Evolutionary conservation across 2,797 vertebrate genomes (phyloP).

Genomic region (Tarsius wallacei): DNA sequence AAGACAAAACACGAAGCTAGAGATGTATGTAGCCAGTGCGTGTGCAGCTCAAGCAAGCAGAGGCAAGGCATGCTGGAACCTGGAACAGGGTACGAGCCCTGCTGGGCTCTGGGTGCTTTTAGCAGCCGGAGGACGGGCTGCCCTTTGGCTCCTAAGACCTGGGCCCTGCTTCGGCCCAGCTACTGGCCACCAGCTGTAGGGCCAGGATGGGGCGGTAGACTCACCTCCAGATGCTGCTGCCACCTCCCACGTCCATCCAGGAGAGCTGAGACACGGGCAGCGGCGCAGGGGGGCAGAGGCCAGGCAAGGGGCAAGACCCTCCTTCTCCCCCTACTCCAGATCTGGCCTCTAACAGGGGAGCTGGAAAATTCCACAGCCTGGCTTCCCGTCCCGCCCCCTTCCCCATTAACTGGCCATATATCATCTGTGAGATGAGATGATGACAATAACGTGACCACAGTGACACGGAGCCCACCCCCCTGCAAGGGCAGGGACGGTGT

Average conservation of each 20-base stretch:
- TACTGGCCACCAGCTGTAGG: background rate
- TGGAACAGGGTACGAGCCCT: background rate
- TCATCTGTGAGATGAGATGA: constrained; percentile 34
- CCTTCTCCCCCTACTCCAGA: background rate
- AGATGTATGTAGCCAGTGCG: background rate
- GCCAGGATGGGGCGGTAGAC: background rate
- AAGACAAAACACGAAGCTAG: constrained; percentile 37
- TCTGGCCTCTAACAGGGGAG: background rate
- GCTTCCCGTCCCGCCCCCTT: background rate
- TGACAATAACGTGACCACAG: background rate
- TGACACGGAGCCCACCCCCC: background rate
- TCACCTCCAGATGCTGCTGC: background rate
- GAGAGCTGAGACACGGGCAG: background rate
- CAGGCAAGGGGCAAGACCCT: background rate
- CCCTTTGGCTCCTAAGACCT: background rate
- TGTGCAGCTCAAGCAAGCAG: constrained; percentile 82
- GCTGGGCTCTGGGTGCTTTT: background rate
- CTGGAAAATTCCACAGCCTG: constrained; percentile 4
- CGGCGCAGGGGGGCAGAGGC: background rate
- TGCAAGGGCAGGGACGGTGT: background rate
- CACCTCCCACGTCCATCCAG: background rate
- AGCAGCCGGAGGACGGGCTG: background rate
- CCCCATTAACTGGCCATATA: background rate
- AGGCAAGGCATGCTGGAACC: constrained; percentile 80
- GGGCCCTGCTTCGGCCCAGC: background rate